Conservation (phyloP, 2,797 vertebrate species). For the Semaprochilodus insignis region DNA sequence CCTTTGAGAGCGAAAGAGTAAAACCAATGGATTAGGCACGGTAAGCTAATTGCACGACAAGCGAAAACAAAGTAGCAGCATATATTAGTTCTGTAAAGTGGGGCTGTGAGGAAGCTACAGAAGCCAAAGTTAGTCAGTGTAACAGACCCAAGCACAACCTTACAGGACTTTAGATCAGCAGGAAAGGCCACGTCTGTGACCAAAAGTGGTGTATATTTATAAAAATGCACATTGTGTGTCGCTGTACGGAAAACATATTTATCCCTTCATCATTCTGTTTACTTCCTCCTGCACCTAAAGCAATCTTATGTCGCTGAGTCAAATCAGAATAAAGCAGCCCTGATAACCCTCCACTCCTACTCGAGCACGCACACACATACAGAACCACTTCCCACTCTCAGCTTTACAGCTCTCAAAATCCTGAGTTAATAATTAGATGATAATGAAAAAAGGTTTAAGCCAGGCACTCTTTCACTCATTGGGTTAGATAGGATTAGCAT, state of each 20-base stretch:
- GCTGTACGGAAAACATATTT: neutral
- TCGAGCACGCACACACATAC: constrained; percentile 33
- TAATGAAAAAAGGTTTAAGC: constrained; percentile 76
- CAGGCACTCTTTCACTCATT: constrained; percentile 69
- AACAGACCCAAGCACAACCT: neutral
- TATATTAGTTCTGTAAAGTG: constrained; percentile 19
- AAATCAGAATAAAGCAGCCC: constrained; percentile 66
- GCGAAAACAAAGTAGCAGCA: constrained; percentile 20
- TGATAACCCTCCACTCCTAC: constrained; percentile 63
- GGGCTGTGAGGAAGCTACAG: neutral
- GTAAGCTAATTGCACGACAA: constrained; percentile 40
- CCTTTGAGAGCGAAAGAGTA: constrained; percentile 29
- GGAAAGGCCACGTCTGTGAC: neutral
- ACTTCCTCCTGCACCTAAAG: constrained; percentile 57
- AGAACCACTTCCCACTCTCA: constrained; percentile 33
- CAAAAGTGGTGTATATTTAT: neutral
- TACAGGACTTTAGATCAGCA: neutral
- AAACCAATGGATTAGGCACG: constrained; percentile 45
- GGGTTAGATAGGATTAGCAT: constrained; percentile 73
- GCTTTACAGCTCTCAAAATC: constrained; percentile 71
- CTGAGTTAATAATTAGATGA: constrained; percentile 81
- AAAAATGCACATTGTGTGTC: no score
- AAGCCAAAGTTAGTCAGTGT: neutral
- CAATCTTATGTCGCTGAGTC: constrained; percentile 60
- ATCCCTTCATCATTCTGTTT: constrained; percentile 24